Conservation (phyloP, 2,113 vertebrate species). For the Phycodurus eques region DNA sequence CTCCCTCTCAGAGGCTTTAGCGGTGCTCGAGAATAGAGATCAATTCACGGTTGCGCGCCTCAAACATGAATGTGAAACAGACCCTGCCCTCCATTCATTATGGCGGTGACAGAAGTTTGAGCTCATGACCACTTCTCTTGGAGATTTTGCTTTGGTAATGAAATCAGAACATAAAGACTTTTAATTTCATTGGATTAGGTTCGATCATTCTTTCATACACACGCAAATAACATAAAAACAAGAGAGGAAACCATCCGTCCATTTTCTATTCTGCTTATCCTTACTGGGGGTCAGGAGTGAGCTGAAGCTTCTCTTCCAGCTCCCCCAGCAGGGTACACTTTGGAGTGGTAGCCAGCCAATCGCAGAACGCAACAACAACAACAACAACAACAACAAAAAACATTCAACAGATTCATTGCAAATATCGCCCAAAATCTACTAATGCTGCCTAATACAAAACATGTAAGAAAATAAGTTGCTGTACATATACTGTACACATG, state of each 20-base stretch:
- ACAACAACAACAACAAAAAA: no score
- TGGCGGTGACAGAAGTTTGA: background rate
- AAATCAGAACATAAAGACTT: background rate
- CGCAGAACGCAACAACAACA: background rate
- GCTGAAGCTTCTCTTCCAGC: no score
- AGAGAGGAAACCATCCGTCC: background rate
- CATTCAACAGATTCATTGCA: no score
- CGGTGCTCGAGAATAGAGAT: slow-evolving; percentile 25
- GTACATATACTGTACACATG: no score
- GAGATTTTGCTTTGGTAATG: background rate
- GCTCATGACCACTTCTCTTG: background rate
- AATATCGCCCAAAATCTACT: no score
- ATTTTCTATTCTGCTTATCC: background rate
- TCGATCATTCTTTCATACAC: background rate
- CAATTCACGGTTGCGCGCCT: slow-evolving; percentile 9
- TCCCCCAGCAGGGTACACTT: no score
- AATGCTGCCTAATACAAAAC: no score
- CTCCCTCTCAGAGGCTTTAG: slow-evolving; percentile 18
- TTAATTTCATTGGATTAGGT: background rate
- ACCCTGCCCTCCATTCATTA: background rate
- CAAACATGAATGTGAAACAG: slow-evolving; percentile 46
- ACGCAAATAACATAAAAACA: slow-evolving; percentile 11
- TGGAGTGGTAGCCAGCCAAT: background rate
- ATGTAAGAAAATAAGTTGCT: no score
- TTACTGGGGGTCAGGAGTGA: background rate